Evolutionary conservation across 2,113 vertebrate species (phyloP), one percentile per base, ranked within the genome.

Genomic region (Odocoileus hemionus): DNA sequence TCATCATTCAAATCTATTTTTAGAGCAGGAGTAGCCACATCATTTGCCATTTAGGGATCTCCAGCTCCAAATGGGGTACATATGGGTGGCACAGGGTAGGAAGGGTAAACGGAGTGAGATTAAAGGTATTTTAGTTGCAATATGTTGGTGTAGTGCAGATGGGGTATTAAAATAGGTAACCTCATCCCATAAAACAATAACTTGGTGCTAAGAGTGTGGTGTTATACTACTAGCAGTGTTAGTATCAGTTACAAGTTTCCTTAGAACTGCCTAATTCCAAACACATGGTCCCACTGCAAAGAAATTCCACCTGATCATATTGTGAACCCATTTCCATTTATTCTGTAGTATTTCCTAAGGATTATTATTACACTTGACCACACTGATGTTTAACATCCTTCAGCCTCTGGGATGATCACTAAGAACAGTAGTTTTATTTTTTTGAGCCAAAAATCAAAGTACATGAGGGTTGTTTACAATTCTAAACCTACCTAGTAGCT

Each of bases 1-100:
- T 47, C 57, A 91, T 91, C 47, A 26, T 58, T 90, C 50, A 79
- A 78, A n/a, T 89, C 96, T 96, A 85, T 92, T 94, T 97, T 91
- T 90, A 96, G 85, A 94, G 61, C 13, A 57, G 12, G 10, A 94
- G 50, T 50, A 91, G 45, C 74, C 95, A 25, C 39, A n/a, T 60
- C 43, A 61, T 64, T 89, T 67, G 15, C 36, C 52, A 47, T 85
- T 89, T 55, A 36, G 14, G 76, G 15, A 25, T 87, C 45, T 14
- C n/a, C 47, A 91, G 21, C 19, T 57, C 23, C 16, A 50, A 55
- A 57, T 57, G 52, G 2, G 8, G 3, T 39, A 21, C 6, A 8
- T 25, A 60, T 79, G 64, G 28, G 7, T 55, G 15, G 43, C 26
- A 60, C 57, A 80, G 26, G 15, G 33, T 39, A 4, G 17, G 39